Evolutionary conservation across 1,140 invertebrate species (phyloP), one percentile per base, ranked within the genome.

Genomic region (Leptestheria dahalacensis): DNA sequence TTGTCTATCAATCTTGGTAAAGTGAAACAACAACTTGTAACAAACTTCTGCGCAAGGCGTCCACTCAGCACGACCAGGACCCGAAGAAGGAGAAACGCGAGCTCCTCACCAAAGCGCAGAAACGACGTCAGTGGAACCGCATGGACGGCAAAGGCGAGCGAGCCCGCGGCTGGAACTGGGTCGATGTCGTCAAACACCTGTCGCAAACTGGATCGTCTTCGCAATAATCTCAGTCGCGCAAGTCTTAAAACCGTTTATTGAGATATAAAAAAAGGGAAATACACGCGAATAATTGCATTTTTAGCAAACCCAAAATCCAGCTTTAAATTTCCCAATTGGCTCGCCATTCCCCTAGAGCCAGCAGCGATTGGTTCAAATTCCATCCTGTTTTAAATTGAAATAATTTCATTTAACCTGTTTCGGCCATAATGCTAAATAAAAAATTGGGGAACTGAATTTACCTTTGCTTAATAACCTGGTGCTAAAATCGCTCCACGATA

Each of bases 111-210:
- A 96, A 96, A 74, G 78, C 88, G 1, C 92, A 96, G 72, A 96
- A 96, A 71, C 78, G 91, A 24, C 78, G 82, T 61, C 82, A 91
- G 65, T 93, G 88, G 83, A 86, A 91, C 68, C 75, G 80, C 62
- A 75, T 83, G 0, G 87, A 92, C 74, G 75, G 78, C 10, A 85
- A 84, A 62, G 90, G 90, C 1, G 89, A 94, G 65, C 82, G 79
- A 63, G 85, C 86, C 1, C 74, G 92, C 25, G 93, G 93, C 2
- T 91, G 83, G 80, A 81, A 96, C 73, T 97, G 93, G 92, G 83
- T 96, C 2, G 92, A 96, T 70, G 82, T 96, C 61, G 82, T 96
- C 25, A 92, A 91, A 74, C 93, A 97, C 75, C 78, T 97, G 41
- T 90, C 87, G n/a, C 91, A 96, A 70, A 84, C 82, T 61, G 84